Evolutionary conservation across 1,140 invertebrate genomes (phyloP).

Genomic region (Papilio dardanus): DNA sequence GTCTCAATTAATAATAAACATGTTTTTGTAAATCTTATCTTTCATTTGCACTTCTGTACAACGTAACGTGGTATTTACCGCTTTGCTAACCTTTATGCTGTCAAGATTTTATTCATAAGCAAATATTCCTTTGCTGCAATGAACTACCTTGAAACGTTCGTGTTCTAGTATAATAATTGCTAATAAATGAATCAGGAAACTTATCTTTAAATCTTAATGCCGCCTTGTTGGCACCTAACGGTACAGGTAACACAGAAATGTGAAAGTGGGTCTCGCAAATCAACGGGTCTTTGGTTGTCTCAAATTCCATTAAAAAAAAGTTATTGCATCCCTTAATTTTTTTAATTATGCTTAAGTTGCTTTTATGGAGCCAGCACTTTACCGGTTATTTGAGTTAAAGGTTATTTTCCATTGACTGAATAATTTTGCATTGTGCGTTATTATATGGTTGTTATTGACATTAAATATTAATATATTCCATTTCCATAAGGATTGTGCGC

Average conservation of each 20-base stretch:
- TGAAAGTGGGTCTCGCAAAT: slow-evolving; percentile 7
- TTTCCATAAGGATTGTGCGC: slow-evolving; percentile 10
- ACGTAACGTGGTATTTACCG: slow-evolving; percentile 15
- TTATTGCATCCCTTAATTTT: neutral
- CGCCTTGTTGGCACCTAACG: slow-evolving; percentile 17
- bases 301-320: neutral
- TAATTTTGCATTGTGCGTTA: neutral
- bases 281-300: neutral
- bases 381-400: neutral
- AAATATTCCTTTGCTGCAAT: slow-evolving; percentile 26
- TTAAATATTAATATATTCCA: neutral
- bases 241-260: slow-evolving; percentile 17
- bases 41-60: slow-evolving; percentile 50
- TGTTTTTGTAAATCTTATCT: slow-evolving; percentile 71
- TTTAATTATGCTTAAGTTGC: too few species aligned
- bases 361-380: too few species aligned
- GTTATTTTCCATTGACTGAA: neutral
- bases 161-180: neutral
- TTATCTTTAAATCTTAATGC: neutral
- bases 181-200: neutral
- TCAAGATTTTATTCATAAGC: slow-evolving; percentile 24
- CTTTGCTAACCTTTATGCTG: neutral
- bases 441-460: neutral
- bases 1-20: slow-evolving; percentile 78
- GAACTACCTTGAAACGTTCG: neutral